Conservation (phyloP, 2,113 vertebrate species). For the Vulpes vulpes region DNA sequence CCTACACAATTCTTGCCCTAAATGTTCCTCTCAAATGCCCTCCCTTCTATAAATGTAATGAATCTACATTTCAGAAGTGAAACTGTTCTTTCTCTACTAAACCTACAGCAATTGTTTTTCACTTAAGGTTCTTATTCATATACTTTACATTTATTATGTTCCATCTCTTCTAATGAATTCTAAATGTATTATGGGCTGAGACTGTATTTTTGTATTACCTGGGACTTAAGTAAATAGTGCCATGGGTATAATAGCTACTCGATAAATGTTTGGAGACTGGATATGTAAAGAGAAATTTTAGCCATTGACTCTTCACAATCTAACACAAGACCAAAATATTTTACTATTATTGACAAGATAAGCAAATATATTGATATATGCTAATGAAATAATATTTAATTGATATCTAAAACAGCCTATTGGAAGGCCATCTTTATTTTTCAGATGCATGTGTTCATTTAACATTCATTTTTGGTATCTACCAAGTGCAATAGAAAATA, state of each 20-base stretch:
- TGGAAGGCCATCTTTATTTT: conserved; percentile 27
- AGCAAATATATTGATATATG: background rate
- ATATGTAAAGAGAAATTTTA: background rate
- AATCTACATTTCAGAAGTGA: background rate
- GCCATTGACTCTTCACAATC: background rate
- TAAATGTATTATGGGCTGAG: background rate
- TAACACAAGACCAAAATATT: conserved; percentile 41
- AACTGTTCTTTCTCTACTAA: background rate
- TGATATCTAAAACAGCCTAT: background rate
- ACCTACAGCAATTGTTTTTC: background rate
- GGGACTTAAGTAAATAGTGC: background rate
- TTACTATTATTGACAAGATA: conserved; percentile 11
- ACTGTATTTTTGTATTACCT: background rate
- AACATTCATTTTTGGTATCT: conserved; percentile 3
- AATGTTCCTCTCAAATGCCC: background rate
- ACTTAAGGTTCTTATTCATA: background rate
- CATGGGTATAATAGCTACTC: background rate
- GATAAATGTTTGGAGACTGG: background rate
- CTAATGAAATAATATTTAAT: conserved; percentile 26
- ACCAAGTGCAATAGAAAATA: background rate
- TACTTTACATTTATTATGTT: background rate
- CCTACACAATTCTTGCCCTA: background rate
- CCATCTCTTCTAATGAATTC: background rate
- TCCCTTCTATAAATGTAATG: background rate
- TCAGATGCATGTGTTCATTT: background rate